A percentile compares a stretch with the other conserved stretches of the same genome.
Conservation (phyloP, 2,113 vertebrate genomes). For the human region DNA sequence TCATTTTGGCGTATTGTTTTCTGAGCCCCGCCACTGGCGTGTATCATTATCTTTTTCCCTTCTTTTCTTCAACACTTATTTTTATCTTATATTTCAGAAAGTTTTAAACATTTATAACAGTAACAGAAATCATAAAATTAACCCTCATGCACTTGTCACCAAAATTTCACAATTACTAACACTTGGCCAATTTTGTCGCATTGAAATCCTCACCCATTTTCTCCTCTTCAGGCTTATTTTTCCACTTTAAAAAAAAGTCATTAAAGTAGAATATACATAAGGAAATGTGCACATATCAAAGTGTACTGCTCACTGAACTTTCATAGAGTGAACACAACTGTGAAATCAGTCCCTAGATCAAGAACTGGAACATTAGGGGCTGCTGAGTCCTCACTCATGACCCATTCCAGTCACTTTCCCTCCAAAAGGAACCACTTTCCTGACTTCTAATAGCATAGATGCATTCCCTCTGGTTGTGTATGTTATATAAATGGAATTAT, state of each 20-base stretch:
- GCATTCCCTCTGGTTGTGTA: not conserved
- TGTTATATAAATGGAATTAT: not conserved
- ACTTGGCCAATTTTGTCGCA: not conserved
- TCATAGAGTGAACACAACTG: not conserved
- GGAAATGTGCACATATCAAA: not conserved
- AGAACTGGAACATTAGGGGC: not conserved
- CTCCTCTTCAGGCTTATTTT: not conserved
- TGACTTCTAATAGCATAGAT: not conserved
- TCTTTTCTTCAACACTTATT: not conserved
- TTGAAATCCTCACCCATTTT: not conserved
- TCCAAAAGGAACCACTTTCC: not conserved
- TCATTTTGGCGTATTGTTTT: no score
- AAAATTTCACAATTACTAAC: not conserved
- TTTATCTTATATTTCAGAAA: not conserved
- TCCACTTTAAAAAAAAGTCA: not conserved
- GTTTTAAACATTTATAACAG: not conserved
- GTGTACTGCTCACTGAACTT: not conserved
- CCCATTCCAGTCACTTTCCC: not conserved
- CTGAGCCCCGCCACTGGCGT: no score
- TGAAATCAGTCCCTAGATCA: not conserved
- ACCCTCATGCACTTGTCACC: not conserved
- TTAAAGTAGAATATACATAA: not conserved
- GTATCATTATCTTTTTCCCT: not conserved
- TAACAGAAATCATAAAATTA: not conserved
- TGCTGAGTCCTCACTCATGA: not conserved